Base-by-base conservation (phyloP, 92 coral and sea anemone genomes). In the Pocillopora meandrina region DNA sequence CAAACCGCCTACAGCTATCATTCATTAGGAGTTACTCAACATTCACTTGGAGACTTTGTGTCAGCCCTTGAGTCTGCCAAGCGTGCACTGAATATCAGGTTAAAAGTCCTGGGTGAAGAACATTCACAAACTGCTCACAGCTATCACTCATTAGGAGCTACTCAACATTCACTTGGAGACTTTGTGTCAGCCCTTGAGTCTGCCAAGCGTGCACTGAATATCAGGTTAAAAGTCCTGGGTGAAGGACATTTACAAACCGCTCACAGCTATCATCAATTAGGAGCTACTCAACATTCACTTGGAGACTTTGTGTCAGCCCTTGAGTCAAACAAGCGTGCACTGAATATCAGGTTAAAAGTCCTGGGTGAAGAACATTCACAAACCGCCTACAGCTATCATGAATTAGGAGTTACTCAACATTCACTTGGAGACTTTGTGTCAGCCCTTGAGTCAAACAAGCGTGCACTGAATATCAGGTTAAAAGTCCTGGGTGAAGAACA, bases 101-200 rank as follows among this genome's bases (percentile, higher is more conserved):
- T 66, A 16, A 66, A 66, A 66, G 16, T 5, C 5, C 49, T 42
- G 49, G 42, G 33, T 13, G 65, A 61, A 61, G 18, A 61, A 1
- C 65, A 61, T 61, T 13, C 65, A 61, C 70, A 10, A 5, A 2
- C 19, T 0, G 65, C 21, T 15, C 17, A 61, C 65, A 61, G 65
- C 65, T 61, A 61, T 61, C 65, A 61, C 12, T 4, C 9, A 19
- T 65, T 65, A 65, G 70, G 70, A 13, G 3, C 5, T 5, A 65
- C 70, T n/a, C 70, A 65, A 65, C 70, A 65, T 33, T 65, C 70
- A 65, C 70, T 65, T n/a, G 70, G 33, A 65, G 70, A 65, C 33
- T n/a, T 7, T 65, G 26, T 33, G 13, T 65, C 70, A 65, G 70
- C 70, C 26, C 11, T 13, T 13, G 70, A 21, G 70, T 65, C 70